Evolutionary conservation across 2,888 invertebrate species (phyloP).

Genomic region (Drosophila anceps): DNA sequence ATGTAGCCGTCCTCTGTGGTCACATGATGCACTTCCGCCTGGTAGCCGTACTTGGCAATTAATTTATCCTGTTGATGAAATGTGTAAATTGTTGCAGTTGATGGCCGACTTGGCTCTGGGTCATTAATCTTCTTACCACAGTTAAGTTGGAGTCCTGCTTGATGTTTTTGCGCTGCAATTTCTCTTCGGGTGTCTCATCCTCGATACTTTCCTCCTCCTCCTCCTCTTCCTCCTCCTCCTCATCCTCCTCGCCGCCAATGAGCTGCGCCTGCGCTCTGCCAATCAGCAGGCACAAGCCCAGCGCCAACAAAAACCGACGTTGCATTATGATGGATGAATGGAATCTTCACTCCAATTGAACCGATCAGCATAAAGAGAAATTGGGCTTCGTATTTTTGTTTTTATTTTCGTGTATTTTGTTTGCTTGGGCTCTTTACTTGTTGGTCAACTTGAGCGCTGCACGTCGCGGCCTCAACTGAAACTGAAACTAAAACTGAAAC

Average conservation of each 20-base stretch:
- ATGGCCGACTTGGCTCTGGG: neutral
- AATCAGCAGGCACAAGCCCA: constrained; percentile 61
- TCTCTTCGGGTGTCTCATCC: constrained; percentile 82
- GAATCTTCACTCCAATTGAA: constrained; percentile 9
- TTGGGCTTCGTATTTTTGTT: constrained; percentile 12
- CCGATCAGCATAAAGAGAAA: constrained; percentile 62
- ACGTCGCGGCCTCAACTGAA: constrained; percentile 70
- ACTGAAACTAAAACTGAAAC: constrained; percentile 52
- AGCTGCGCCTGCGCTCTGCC: constrained; percentile 65
- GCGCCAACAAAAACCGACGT: constrained; percentile 47
- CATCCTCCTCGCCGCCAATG: constrained; percentile 82
- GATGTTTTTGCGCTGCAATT: constrained; percentile 80
- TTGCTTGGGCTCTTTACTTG: constrained; percentile 22
- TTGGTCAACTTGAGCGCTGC: constrained; percentile 54
- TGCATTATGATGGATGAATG: constrained; percentile 49
- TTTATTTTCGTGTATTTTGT: constrained; percentile 3
- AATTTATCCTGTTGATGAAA: constrained; percentile 85
- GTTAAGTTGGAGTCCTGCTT: constrained; percentile 81
- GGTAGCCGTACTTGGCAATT: constrained; percentile 88
- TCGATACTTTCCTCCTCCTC: constrained; percentile 83
- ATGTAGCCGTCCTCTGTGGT: constrained; percentile 92
- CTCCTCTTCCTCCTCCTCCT: constrained; percentile 82
- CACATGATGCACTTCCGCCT: constrained; percentile 88
- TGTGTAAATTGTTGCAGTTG: constrained; percentile 41
- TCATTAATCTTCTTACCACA: constrained; percentile 80